phyloP scores from a whole-genome alignment of 1,140 invertebrate genomes.

The Dendroctonus valens region DNA sequence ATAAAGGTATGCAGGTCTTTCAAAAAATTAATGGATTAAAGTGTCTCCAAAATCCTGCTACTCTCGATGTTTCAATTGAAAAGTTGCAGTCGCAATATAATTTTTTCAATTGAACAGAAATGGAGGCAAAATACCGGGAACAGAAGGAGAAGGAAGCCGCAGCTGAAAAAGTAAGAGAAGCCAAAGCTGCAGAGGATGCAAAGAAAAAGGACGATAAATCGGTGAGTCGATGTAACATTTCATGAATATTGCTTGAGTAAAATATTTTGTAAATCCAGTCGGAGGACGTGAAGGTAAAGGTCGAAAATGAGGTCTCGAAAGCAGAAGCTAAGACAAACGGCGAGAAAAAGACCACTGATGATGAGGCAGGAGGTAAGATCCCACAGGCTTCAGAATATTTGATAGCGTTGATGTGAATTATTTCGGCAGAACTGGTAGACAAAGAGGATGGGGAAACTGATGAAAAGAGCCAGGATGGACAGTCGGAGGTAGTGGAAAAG shows the following conservation, averaged over 20 bases:
- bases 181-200: slow-evolving; percentile 23
- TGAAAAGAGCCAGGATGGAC: slow-evolving; percentile 38
- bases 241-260: slow-evolving; percentile 3
- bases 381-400: too few species aligned
- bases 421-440: slow-evolving; percentile 14
- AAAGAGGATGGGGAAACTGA: slow-evolving; percentile 44
- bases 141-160: slow-evolving; percentile 47
- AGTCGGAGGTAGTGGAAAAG: slow-evolving; percentile 40
- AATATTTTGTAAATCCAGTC: background rate
- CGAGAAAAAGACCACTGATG: too few species aligned
- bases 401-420: background rate
- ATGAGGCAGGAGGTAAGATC: too few species aligned
- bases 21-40: background rate
- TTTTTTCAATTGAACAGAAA: slow-evolving; percentile 37
- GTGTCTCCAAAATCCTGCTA: background rate
- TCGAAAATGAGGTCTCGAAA: too few species aligned
- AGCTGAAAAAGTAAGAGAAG: slow-evolving; percentile 47
- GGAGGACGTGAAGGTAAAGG: background rate
- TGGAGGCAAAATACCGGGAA: slow-evolving; percentile 52
- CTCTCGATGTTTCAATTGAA: background rate
- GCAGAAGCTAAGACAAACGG: too few species aligned
- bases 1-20: slow-evolving; percentile 40
- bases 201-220: slow-evolving; percentile 45
- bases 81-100: slow-evolving; percentile 15
- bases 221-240: slow-evolving; percentile 35